Percentiles rank a stretch among this genome's conserved stretches.
phyloP scores from a whole-genome alignment of 2,797 vertebrate genomes.

The Champsocephalus esox region DNA sequence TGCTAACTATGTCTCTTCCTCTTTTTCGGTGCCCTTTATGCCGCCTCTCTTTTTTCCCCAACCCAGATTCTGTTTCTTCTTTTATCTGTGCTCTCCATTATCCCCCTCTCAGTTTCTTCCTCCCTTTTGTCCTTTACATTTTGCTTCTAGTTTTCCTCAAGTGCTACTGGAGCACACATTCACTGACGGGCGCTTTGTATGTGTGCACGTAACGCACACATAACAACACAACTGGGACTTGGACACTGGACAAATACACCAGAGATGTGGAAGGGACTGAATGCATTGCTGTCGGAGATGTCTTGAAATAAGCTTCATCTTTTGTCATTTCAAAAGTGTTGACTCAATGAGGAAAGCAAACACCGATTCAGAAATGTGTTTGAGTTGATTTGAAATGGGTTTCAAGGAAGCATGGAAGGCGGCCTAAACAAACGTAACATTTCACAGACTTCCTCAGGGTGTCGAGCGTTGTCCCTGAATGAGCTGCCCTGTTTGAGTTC shows the following conservation, averaged over 20 bases:
- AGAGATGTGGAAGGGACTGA: too few species aligned
- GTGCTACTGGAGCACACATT: slow-evolving; percentile 17
- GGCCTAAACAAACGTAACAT: slow-evolving; percentile 41
- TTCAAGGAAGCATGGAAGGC: slow-evolving; percentile 33
- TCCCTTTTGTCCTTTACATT: slow-evolving; percentile 36
- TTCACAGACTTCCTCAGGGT: slow-evolving; percentile 46
- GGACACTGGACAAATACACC: neutral
- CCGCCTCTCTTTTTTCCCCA: neutral
- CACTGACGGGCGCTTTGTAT: slow-evolving; percentile 1
- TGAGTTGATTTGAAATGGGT: slow-evolving; percentile 30
- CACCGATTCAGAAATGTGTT: slow-evolving; percentile 13
- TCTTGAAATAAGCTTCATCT: slow-evolving; percentile 28
- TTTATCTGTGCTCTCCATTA: slow-evolving; percentile 54
- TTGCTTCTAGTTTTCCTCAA: slow-evolving; percentile 36
- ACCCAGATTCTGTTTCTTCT: slow-evolving; percentile 41
- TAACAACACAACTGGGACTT: slow-evolving; percentile 11
- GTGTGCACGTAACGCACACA: slow-evolving; percentile 4
- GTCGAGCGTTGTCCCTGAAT: slow-evolving; percentile 39
- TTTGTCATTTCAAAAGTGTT: slow-evolving; percentile 20
- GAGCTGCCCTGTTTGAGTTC: slow-evolving; percentile 7
- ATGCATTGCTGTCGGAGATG: neutral
- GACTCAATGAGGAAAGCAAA: slow-evolving; percentile 7
- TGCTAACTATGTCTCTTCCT: slow-evolving; percentile 62
- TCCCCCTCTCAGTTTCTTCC: slow-evolving; percentile 38
- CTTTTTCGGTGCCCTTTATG: slow-evolving; percentile 60